Percentiles rank a stretch among this genome's conserved stretches.
phyloP scores from a whole-genome alignment of 2,888 invertebrate species.

The Belgica antarctica region DNA sequence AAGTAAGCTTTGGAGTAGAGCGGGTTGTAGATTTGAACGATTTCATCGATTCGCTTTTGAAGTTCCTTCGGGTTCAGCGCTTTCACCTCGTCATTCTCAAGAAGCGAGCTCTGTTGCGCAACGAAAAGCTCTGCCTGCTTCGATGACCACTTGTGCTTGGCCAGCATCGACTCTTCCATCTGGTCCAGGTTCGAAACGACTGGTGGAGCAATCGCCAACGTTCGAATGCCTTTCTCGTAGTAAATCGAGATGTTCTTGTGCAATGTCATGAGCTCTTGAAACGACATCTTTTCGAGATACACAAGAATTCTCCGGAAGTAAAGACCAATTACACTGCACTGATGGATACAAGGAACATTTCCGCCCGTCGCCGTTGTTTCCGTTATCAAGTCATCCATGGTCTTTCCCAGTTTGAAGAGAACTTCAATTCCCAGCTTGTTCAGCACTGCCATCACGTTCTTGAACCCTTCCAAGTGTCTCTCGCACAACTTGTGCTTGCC shows the following conservation, averaged over 20 bases:
- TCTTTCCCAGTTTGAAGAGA: constrained; percentile 63
- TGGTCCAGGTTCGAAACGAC: constrained; percentile 56
- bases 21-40: constrained; percentile 52
- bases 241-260: constrained; percentile 71
- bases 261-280: constrained; percentile 75
- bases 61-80: constrained; percentile 74
- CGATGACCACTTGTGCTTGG: constrained; percentile 74
- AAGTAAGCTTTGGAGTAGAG: constrained; percentile 63
- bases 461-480: constrained; percentile 56
- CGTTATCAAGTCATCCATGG: constrained; percentile 62
- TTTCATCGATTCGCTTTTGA: constrained; percentile 60
- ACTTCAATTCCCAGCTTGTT: constrained; percentile 60
- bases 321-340: constrained; percentile 62
- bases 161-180: constrained; percentile 57
- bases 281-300: constrained; percentile 78
- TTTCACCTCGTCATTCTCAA: constrained; percentile 77
- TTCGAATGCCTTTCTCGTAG: constrained; percentile 58
- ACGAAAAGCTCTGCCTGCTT: constrained; percentile 87
- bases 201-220: constrained; percentile 44
- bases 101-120: constrained; percentile 77
- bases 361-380: constrained; percentile 50
- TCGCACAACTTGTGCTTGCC: constrained; percentile 48
- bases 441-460: constrained; percentile 59
- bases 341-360: constrained; percentile 50
- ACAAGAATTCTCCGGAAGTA: constrained; percentile 79